These are phyloP conservation scores for Drosophila niveifrons DNA, from an alignment of 2,888 invertebrate species.

Conservation along the genomic window DNA sequence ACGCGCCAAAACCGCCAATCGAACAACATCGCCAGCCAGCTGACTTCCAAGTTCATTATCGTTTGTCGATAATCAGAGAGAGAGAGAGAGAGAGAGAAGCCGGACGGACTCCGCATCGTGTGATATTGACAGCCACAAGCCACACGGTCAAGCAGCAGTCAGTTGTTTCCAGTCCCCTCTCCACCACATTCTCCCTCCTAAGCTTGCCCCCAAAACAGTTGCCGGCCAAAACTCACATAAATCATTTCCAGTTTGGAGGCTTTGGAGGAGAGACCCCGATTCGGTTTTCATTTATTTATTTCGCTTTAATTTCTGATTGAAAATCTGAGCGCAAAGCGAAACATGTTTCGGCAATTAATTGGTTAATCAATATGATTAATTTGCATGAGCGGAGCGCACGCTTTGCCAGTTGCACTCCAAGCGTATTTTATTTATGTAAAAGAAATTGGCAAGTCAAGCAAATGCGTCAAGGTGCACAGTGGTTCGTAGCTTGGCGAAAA, in stretches of 20 bases:
- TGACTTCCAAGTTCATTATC: constrained; percentile 71
- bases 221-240: constrained; percentile 54
- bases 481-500: not conserved
- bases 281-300: constrained; percentile 61
- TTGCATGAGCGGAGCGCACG: constrained; percentile 71
- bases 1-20: constrained; percentile 60
- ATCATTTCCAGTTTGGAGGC: constrained; percentile 70
- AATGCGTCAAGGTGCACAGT: constrained; percentile 25
- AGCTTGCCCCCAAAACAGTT: not conserved
- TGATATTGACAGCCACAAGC: constrained; percentile 71
- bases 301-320: constrained; percentile 72
- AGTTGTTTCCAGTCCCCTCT: not conserved
- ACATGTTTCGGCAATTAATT: constrained; percentile 76
- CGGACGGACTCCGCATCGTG: constrained; percentile 38
- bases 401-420: constrained; percentile 43
- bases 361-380: constrained; percentile 77
- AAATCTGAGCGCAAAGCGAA: constrained; percentile 63
- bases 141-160: constrained; percentile 24
- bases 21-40: constrained; percentile 26
- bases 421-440: constrained; percentile 27
- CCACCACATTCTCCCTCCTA: not conserved
- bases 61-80: constrained; percentile 58
- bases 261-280: constrained; percentile 9
- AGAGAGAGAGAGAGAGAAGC: constrained; percentile 2
- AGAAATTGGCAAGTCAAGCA: constrained; percentile 30